phyloP scores from a whole-genome alignment of 2,113 vertebrate genomes.

The Leptobrachium leishanense region DNA sequence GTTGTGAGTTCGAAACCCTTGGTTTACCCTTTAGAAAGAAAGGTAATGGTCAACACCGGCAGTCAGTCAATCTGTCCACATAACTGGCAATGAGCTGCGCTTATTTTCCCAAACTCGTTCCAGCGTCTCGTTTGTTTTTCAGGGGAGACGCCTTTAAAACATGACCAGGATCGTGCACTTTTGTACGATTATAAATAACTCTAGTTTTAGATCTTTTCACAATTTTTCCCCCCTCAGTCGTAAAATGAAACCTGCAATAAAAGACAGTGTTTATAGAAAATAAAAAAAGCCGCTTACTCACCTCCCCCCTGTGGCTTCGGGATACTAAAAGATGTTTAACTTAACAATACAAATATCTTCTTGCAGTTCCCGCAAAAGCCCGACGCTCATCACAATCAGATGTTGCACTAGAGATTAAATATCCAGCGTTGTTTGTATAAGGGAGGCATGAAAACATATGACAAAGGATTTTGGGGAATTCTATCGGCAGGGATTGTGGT shows the following conservation, averaged over 20 bases:
- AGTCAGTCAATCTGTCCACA: too few relatives aligned
- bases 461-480: constrained; percentile 4
- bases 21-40: too few relatives aligned
- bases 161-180: neutral
- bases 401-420: constrained; percentile 11
- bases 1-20: too few relatives aligned
- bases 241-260: too few relatives aligned
- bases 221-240: too few relatives aligned
- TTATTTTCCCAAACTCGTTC: too few relatives aligned
- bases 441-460: constrained; percentile 15
- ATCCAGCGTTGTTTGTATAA: constrained; percentile 24
- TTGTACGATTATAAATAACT: neutral
- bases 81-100: too few relatives aligned
- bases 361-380: neutral
- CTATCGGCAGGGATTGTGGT: neutral
- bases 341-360: neutral
- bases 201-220: neutral
- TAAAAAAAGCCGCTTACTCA: neutral
- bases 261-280: neutral
- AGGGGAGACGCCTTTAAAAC: too few relatives aligned
- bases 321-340: neutral
- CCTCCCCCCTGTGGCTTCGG: neutral
- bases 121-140: too few relatives aligned
- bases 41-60: too few relatives aligned
- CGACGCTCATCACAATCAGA: neutral